phyloP scores from a whole-genome alignment of 2,113 vertebrate species.

The Panthera tigris region DNA sequence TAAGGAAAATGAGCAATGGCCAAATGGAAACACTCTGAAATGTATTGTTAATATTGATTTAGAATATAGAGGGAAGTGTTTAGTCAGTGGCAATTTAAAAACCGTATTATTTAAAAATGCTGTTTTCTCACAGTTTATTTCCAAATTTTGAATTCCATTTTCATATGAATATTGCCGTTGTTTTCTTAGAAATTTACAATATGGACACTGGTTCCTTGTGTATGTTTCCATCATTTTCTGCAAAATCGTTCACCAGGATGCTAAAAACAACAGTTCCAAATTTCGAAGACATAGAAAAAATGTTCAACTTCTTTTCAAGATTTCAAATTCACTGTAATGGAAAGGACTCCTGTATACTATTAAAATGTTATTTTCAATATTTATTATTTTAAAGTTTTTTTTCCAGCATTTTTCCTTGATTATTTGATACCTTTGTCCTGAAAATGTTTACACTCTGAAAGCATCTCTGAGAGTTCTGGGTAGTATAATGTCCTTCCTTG shows the following conservation, averaged over 20 bases:
- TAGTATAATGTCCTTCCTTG: not conserved
- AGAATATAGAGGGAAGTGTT: not conserved
- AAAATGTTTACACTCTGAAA: conserved; percentile 51
- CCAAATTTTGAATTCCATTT: conserved; percentile 49
- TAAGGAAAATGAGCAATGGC: conserved; percentile 7
- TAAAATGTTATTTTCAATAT: conserved; percentile 11
- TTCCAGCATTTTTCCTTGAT: not conserved
- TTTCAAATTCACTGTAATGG: not conserved
- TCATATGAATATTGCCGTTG: not conserved
- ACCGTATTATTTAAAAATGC: not conserved
- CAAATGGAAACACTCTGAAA: conserved; percentile 2
- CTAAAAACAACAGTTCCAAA: not conserved
- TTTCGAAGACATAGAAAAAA: not conserved
- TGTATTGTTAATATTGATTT: conserved; percentile 44
- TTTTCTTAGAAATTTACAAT: not conserved
- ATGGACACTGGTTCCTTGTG: not conserved
- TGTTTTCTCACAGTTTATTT: conserved; percentile 5
- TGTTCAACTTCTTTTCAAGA: not conserved
- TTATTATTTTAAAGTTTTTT: conserved; percentile 37
- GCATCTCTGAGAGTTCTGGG: not conserved
- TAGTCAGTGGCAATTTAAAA: not conserved
- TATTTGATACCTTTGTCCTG: not conserved
- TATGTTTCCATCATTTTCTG: conserved; percentile 5
- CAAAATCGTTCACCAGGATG: not conserved
- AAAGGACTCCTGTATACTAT: conserved; percentile 13